Evolutionary conservation across 2,797 vertebrate genomes (phyloP).

Genomic region (Enteromius unitaeniatus): DNA sequence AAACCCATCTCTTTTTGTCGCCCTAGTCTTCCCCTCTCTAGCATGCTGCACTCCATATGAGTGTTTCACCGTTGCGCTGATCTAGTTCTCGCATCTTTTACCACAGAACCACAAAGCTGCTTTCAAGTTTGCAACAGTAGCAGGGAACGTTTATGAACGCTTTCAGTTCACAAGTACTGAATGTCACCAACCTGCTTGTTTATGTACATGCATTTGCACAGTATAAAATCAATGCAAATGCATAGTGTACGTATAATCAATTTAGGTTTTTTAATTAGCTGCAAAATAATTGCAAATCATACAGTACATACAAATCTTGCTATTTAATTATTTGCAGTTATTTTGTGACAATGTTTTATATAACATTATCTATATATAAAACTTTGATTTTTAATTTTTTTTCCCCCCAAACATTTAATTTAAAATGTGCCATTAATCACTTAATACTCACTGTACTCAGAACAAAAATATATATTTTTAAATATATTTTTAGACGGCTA

Average conservation of each 20-base stretch:
- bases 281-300: not conserved
- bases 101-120: constrained; percentile 32
- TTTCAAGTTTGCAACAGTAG: constrained; percentile 49
- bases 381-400: not conserved
- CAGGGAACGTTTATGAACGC: constrained; percentile 52
- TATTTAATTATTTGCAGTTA: not conserved
- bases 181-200: constrained; percentile 59
- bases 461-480: not conserved
- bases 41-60: constrained; percentile 30
- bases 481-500: not conserved
- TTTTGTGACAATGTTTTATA: not conserved
- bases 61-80: constrained; percentile 23
- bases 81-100: constrained; percentile 7
- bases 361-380: too few relatives aligned
- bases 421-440: not conserved
- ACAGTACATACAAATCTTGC: not conserved
- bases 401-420: not conserved
- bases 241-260: not conserved
- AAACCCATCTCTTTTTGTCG: constrained; percentile 75
- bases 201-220: not conserved
- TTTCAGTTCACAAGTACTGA: constrained; percentile 57
- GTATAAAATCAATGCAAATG: not conserved
- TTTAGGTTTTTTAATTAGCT: not conserved
- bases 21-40: constrained; percentile 74
- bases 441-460: not conserved